Percentiles rank a stretch among this genome's conserved stretches.
Evolutionary conservation across 2,888 invertebrate species (phyloP).

Genomic region (Lasioglossum calceatum): DNA sequence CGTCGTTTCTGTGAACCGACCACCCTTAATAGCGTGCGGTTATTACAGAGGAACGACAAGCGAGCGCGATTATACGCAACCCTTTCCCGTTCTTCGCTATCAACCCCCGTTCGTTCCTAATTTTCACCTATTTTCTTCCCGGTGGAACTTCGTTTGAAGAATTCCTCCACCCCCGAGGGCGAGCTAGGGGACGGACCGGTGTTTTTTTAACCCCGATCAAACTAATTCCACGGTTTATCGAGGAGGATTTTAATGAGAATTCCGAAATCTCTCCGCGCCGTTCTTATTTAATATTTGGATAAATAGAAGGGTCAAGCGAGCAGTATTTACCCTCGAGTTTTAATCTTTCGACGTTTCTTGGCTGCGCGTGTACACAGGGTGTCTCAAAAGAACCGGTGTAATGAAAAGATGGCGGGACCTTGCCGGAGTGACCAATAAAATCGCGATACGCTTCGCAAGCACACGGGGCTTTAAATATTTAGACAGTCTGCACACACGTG

Average conservation of each 20-base stretch:
- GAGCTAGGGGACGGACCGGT: neutral
- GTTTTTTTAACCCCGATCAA: neutral
- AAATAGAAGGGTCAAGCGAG: neutral
- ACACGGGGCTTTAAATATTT: neutral
- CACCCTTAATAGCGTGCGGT: slow-evolving; percentile 58
- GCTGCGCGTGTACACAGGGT: neutral
- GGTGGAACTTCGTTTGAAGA: slow-evolving; percentile 17
- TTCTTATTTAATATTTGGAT: neutral
- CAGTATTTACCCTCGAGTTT: neutral
- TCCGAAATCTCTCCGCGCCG: neutral
- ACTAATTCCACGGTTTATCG: slow-evolving; percentile 4
- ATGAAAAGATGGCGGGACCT: neutral
- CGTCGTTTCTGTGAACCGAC: slow-evolving; percentile 32
- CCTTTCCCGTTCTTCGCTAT: slow-evolving; percentile 31
- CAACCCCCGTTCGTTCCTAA: slow-evolving; percentile 45
- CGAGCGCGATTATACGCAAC: slow-evolving; percentile 60
- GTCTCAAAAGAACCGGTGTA: neutral
- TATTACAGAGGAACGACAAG: slow-evolving; percentile 60
- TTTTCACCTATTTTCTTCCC: slow-evolving; percentile 48
- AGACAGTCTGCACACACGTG: neutral
- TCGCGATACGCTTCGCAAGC: neutral
- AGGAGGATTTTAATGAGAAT: slow-evolving; percentile 2
- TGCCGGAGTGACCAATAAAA: neutral
- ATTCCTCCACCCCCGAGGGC: neutral
- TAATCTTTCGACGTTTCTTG: neutral